Base-by-base conservation (phyloP, 2,888 invertebrate species). In the Allygus modestus region DNA sequence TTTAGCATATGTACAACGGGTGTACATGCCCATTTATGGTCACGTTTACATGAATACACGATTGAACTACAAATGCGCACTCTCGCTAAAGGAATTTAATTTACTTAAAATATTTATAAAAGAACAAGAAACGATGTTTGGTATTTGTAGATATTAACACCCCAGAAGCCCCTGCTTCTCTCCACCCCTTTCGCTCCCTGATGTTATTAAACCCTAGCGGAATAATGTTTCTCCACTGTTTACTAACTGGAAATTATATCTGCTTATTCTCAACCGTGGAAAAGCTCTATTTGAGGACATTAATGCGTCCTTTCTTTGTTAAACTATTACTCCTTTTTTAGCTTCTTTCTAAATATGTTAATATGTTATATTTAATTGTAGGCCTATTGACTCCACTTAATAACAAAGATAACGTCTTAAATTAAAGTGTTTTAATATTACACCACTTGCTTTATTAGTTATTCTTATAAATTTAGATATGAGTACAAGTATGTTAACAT, bases 111-210 rank as follows among this genome's bases (percentile, higher is more conserved):
- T 73, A 73, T 43, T 73, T 73, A 73, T 73, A 73, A 73, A 73
- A 73, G 41, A 73, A 41, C 73, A 73, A 73, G 73, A 73, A 73
- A 41, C 23, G 73, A 73, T 73, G 73, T 73, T 69, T 23, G 43
- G 43, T 73, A 43, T 73, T 73, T 73, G 73, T 73, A 73, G 43
- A 73, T 73, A 73, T 73, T 73, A 37, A 41, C 73, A 73, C 73
- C 73, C 37, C 41, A 17, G 41, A 37, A 73, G 17, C 41, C 73
- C 20, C 41, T 23, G 41, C 73, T 20, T 20, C 41, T 37, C 43
- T 9, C 43, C 73, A n/a, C 73, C 37, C 73, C 73, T 37, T 33
- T 23, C 9, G 4, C 33, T 31, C 69, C 69, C 33, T 31, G 69
- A 69, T 73, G 33, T 73, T 73, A 73, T 73, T 73, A 73, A 73